These are phyloP conservation scores for Petroica traversi DNA, from an alignment of 2,113 vertebrate genomes.

Conservation along the genomic window DNA sequence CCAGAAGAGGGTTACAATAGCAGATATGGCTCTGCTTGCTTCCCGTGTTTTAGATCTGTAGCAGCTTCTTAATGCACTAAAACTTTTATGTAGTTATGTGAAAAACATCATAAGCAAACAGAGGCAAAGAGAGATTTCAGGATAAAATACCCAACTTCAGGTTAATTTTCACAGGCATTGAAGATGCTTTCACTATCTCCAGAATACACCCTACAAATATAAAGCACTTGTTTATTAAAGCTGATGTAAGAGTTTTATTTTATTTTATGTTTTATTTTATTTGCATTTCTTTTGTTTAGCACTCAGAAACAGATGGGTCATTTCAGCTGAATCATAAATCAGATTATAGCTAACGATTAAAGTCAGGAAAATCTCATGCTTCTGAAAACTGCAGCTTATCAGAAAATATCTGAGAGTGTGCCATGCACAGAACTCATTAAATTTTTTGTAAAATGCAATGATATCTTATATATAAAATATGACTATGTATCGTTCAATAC, in stretches of 20 bases:
- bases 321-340: conserved; percentile 30
- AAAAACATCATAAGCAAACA: not conserved
- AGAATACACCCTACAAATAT: not conserved
- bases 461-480: not conserved
- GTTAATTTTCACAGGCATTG: not conserved
- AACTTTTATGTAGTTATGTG: not conserved
- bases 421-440: not conserved
- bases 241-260: not conserved
- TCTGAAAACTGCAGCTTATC: not conserved
- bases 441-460: not conserved
- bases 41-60: not conserved
- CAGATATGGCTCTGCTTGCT: not conserved
- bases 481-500: not conserved
- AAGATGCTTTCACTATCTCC: not conserved
- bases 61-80: not conserved
- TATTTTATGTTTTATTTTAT: not conserved
- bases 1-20: not conserved
- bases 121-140: not conserved
- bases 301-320: conserved; percentile 10
- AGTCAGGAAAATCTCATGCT: not conserved
- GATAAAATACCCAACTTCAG: not conserved
- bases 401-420: not conserved
- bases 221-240: not conserved
- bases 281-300: not conserved
- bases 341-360: not conserved